Base-by-base conservation (phyloP, 2,888 invertebrate species). In the Trissolcus japonicus region DNA sequence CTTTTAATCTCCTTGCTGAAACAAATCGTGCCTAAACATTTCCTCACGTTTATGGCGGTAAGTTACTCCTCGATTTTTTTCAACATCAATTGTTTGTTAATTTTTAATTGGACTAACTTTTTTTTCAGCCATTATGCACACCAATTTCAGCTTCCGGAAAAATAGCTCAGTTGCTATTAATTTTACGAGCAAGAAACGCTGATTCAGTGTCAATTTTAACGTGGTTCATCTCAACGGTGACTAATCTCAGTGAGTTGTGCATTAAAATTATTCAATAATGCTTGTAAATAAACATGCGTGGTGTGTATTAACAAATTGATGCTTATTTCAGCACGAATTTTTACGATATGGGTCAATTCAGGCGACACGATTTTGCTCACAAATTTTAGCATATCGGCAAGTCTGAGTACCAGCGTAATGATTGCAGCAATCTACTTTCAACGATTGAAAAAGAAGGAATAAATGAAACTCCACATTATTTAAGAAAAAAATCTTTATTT, bases 91-190 rank as follows among this genome's bases (percentile, higher is more conserved):
- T 56, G 60, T 66, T 46, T 19, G 43, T 25, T 43, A n/a, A 11
- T n/a, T 51, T 25, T 50, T 35, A 21, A 25, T 7, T 48, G 25
- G 14, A 25, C 4, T 53, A 57, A 51, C 21, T 76, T 75, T 55
- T 16, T 80, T 80, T 80, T 51, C 43, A 82, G 81, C 80, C 81
- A 35, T 66, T 82, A 13, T 93, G 94, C 84, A 94, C 94, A 0
- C 96, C 96, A 0, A 92, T 96, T 79, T 95, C 95, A 81, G 95
- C 95, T 7, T 94, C 94, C 35, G 95, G 96, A 75, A 96, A 96
- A 90, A 90, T 95, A 2, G 92, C 94, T 14, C 96, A 96, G 86
- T 91, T 96, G 21, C 87, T 93, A 67, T 94, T 94, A 72, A 96
- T 96, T 79, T 83, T 95, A 17, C 90, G 91, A 67, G 91, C 92